Evolutionary conservation across 1,140 invertebrate genomes (phyloP).

Genomic region (Tetragonula clypearis): DNA sequence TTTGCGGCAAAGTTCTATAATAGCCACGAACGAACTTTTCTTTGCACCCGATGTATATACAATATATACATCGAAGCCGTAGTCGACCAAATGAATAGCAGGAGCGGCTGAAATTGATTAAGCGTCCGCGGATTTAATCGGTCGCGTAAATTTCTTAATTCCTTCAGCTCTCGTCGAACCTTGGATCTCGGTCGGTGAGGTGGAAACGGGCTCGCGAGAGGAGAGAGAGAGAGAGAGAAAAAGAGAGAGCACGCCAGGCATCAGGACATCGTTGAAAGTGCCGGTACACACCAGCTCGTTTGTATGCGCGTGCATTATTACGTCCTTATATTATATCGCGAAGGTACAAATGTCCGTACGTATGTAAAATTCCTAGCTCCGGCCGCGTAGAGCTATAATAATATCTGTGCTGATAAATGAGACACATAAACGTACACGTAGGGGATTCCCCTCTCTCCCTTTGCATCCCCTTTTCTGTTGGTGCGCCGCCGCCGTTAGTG

Average conservation of each 20-base stretch:
- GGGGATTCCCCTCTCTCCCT: conserved; percentile 67
- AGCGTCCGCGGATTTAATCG: conserved; percentile 11
- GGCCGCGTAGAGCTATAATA: conserved; percentile 78
- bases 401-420: conserved; percentile 81
- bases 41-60: no score
- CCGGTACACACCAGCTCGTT: conserved; percentile 60
- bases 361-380: conserved; percentile 80
- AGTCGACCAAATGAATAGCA: not conserved
- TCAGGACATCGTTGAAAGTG: conserved; percentile 48
- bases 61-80: no score
- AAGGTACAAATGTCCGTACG: conserved; percentile 79
- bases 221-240: no score
- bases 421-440: conserved; percentile 80
- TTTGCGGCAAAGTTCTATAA: no score
- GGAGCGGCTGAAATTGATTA: not conserved
- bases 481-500: conserved; percentile 26
- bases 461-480: conserved; percentile 51
- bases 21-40: no score
- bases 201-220: conserved; percentile 9
- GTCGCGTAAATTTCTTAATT: conserved; percentile 25
- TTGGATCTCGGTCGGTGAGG: not conserved
- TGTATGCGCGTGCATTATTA: conserved; percentile 77
- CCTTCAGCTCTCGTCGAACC: conserved; percentile 1
- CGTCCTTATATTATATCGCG: conserved; percentile 80
- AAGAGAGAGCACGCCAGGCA: not conserved